Percentiles rank a stretch among this genome's conserved stretches.
phyloP scores from a whole-genome alignment of 2,113 vertebrate species.

The Hippocampus barbouri region DNA sequence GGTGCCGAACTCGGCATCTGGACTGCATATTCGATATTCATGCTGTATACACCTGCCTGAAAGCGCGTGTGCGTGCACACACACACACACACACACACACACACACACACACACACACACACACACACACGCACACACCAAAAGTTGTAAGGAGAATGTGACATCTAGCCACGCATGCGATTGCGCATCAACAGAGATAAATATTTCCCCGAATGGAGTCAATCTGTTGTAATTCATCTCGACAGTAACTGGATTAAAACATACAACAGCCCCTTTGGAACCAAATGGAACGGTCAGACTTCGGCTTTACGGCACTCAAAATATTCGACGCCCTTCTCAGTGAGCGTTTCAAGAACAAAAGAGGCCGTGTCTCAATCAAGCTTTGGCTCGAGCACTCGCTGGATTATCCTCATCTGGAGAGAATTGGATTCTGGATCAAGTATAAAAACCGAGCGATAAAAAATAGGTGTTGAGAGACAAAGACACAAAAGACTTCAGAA shows the following conservation, averaged over 20 bases:
- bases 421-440: neutral
- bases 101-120: too few relatives aligned
- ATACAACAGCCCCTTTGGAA: neutral
- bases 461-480: neutral
- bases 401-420: neutral
- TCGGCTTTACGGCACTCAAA: neutral
- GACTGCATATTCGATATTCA: neutral
- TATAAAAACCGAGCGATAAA: too few relatives aligned
- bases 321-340: neutral
- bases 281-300: neutral
- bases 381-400: neutral
- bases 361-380: neutral
- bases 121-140: too few relatives aligned
- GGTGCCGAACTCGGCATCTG: neutral
- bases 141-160: neutral
- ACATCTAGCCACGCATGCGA: neutral
- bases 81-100: too few relatives aligned
- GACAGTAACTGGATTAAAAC: neutral
- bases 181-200: neutral
- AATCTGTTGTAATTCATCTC: neutral
- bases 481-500: neutral
- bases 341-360: neutral
- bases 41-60: neutral
- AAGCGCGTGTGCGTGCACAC: neutral
- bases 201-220: neutral